Percentiles rank a stretch among this genome's conserved stretches.
Evolutionary conservation across 2,113 vertebrate species (phyloP).

Genomic region (Thalassoma bifasciatum): DNA sequence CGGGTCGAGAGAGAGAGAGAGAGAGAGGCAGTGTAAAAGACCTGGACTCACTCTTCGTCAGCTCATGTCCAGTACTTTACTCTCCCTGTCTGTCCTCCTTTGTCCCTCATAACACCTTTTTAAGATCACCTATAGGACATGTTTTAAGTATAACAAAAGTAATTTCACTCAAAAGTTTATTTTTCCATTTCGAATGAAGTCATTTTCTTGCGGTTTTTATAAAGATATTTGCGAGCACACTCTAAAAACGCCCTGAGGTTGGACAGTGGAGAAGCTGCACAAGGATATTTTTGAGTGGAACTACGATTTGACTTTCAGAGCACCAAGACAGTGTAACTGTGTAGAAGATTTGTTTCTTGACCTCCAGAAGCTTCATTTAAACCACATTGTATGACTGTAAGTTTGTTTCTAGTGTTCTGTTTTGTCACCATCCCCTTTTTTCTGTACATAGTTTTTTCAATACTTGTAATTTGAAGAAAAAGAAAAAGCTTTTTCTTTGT

Average conservation of each 20-base stretch:
- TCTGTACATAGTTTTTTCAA: conserved; percentile 83
- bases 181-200: conserved; percentile 30
- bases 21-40: conserved; percentile 19
- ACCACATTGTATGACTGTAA: conserved; percentile 66
- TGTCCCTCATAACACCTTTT: conserved; percentile 42
- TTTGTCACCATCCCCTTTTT: conserved; percentile 74
- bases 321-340: conserved; percentile 50
- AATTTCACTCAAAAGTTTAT: conserved; percentile 45
- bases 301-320: conserved; percentile 57
- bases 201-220: conserved; percentile 37
- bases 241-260: conserved; percentile 32
- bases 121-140: conserved; percentile 47
- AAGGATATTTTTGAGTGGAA: conserved; percentile 52
- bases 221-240: conserved; percentile 44
- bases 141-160: conserved; percentile 49
- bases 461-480: conserved; percentile 76
- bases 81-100: background rate
- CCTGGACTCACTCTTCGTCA: background rate
- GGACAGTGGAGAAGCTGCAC: conserved; percentile 36
- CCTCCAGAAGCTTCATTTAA: conserved; percentile 54
- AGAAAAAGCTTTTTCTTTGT: conserved; percentile 71
- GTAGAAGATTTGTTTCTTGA: conserved; percentile 28
- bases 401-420: conserved; percentile 72
- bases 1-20: conserved; percentile 14
- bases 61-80: conserved; percentile 30